Percentiles rank a stretch among this genome's conserved stretches.
These are phyloP conservation scores for Oryzias sinensis DNA, from an alignment of 2,797 vertebrate genomes.

Conservation along the genomic window DNA sequence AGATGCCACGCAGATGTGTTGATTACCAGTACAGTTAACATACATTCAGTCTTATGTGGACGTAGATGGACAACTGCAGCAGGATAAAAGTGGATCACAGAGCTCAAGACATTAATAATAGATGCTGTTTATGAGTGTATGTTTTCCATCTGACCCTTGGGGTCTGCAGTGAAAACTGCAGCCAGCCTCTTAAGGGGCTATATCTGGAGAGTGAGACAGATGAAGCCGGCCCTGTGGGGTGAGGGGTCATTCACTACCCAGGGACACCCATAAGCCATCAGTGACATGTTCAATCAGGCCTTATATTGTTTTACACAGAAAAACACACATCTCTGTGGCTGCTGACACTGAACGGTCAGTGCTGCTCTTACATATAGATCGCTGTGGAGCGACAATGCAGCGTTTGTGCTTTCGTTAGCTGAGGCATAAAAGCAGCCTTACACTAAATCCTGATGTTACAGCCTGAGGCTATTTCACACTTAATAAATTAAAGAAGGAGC, in stretches of 20 bases:
- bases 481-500: conserved; percentile 21
- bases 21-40: conserved; percentile 34
- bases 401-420: conserved; percentile 24
- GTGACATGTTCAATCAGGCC: conserved; percentile 78
- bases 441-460: conserved; percentile 18
- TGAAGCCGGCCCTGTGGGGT: conserved; percentile 64
- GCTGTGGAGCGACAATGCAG: conserved; percentile 34
- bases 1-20: conserved; percentile 69
- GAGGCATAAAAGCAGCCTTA: conserved; percentile 31
- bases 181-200: conserved; percentile 69
- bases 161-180: conserved; percentile 77
- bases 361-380: conserved; percentile 23
- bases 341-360: conserved; percentile 28
- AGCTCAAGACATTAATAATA: conserved; percentile 82
- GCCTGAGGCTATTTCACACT: conserved; percentile 9
- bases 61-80: conserved; percentile 64
- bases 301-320: conserved; percentile 50
- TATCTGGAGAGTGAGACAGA: conserved; percentile 64
- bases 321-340: conserved; percentile 29
- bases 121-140: conserved; percentile 87
- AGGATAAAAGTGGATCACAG: conserved; percentile 69
- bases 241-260: conserved; percentile 66
- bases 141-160: conserved; percentile 86
- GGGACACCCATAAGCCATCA: conserved; percentile 78
- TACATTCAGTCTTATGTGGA: conserved; percentile 34